phyloP scores from a whole-genome alignment of 2,797 vertebrate genomes.

The Dendrocincla tyrannina region DNA sequence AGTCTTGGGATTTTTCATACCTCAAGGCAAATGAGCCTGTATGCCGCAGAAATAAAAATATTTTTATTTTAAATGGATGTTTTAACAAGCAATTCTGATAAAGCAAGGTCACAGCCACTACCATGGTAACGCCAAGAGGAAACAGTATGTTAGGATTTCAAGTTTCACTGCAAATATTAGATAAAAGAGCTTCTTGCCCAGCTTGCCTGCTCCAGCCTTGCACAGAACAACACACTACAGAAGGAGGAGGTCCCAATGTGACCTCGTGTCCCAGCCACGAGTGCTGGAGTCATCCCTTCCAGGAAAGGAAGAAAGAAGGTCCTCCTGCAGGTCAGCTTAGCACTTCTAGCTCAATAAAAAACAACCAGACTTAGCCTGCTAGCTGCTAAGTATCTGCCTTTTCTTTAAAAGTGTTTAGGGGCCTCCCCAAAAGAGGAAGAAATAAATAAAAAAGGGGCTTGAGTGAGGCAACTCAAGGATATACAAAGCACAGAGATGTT shows the following conservation, averaged over 20 bases:
- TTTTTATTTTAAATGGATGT: not conserved
- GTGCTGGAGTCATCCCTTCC: not conserved
- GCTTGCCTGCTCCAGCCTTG: not conserved
- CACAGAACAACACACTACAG: not conserved
- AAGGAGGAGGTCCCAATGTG: not conserved
- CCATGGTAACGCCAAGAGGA: not conserved
- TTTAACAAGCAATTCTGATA: slow-evolving; percentile 38
- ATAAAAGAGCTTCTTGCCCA: slow-evolving; percentile 20
- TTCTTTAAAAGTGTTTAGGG: not conserved
- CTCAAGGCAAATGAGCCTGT: not conserved
- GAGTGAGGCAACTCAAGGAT: not conserved
- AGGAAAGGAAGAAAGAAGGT: not conserved
- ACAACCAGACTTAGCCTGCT: fast-evolving
- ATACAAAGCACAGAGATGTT: fast-evolving
- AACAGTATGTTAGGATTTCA: not conserved
- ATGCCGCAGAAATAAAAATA: not conserved
- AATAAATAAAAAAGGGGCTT: fast-evolving
- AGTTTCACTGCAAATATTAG: slow-evolving; percentile 1
- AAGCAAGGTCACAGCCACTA: slow-evolving; percentile 25
- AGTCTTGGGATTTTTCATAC: not conserved
- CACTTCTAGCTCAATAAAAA: not conserved
- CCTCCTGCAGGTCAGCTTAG: not conserved
- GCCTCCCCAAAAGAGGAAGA: not conserved
- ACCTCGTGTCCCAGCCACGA: not conserved
- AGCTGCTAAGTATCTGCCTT: not conserved